Evolutionary conservation across 2,797 vertebrate genomes (phyloP).

Genomic region (Hozukius guyotensis): DNA sequence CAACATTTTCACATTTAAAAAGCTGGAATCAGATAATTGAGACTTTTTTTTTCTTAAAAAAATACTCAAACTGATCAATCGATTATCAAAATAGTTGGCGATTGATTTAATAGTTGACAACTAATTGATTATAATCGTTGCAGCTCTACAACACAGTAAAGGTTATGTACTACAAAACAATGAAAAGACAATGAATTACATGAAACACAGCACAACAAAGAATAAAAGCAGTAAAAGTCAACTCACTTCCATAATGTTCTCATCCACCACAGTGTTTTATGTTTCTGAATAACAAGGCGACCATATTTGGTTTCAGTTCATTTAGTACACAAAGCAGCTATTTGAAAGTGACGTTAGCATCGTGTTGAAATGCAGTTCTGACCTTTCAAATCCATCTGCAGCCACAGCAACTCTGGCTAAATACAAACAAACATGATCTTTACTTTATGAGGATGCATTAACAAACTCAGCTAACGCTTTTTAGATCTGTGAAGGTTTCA

Average conservation of each 20-base stretch:
- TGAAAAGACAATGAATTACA: not conserved
- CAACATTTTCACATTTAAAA: too few species aligned
- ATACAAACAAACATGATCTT: not conserved
- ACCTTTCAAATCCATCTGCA: not conserved
- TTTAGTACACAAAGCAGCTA: not conserved
- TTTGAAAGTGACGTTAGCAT: not conserved
- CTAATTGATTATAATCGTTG: too few species aligned
- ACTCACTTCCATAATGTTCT: not conserved
- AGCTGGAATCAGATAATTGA: too few species aligned
- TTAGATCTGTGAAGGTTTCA: not conserved
- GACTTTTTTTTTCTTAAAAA: too few species aligned
- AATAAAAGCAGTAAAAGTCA: not conserved
- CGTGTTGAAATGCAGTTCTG: not conserved
- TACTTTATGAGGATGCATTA: not conserved
- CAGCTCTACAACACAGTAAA: too few species aligned
- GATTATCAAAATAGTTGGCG: too few species aligned
- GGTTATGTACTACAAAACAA: not conserved
- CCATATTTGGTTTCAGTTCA: not conserved
- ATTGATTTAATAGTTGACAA: too few species aligned
- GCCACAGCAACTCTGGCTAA: not conserved
- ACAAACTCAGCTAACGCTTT: not conserved
- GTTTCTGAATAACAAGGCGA: not conserved
- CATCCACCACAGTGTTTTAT: too few species aligned
- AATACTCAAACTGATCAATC: too few species aligned
- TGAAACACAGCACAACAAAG: not conserved